Evolutionary conservation across 2,113 vertebrate genomes (phyloP).

Genomic region (Tichodroma muraria): DNA sequence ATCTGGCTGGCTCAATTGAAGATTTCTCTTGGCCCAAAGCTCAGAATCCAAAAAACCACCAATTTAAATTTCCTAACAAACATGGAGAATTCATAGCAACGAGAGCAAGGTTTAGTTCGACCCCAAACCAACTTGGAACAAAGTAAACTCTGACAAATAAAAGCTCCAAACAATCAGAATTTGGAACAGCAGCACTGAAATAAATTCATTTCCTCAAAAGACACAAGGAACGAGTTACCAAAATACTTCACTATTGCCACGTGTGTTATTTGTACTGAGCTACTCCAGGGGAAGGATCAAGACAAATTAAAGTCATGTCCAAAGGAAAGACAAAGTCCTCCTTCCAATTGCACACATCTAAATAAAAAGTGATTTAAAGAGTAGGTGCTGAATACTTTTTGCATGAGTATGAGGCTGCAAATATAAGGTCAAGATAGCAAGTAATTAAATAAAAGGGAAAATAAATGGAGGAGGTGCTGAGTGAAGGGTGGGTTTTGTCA

Average conservation of each 20-base stretch:
- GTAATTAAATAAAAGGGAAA: background rate
- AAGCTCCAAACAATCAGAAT: constrained; percentile 63
- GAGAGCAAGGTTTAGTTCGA: background rate
- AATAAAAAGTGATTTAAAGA: background rate
- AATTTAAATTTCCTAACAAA: background rate
- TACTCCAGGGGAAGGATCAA: constrained; percentile 35
- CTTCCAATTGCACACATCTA: background rate
- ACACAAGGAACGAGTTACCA: constrained; percentile 70
- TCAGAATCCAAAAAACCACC: background rate
- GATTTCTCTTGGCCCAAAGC: constrained; percentile 38
- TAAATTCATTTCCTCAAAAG: constrained; percentile 57
- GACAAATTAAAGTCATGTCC: background rate
- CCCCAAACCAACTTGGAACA: constrained; percentile 41
- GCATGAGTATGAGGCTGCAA: constrained; percentile 3
- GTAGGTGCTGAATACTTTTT: background rate
- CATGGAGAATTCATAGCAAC: constrained; percentile 17
- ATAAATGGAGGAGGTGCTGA: background rate
- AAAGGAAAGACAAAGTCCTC: background rate
- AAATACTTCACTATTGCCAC: constrained; percentile 74
- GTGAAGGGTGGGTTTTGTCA: background rate
- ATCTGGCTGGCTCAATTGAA: background rate
- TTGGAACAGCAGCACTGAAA: constrained; percentile 75
- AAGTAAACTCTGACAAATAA: constrained; percentile 29
- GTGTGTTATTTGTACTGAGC: constrained; percentile 57
- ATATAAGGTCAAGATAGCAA: background rate